Base-by-base conservation (phyloP, 2,888 invertebrate genomes). In the Gasteruption jaculator region DNA sequence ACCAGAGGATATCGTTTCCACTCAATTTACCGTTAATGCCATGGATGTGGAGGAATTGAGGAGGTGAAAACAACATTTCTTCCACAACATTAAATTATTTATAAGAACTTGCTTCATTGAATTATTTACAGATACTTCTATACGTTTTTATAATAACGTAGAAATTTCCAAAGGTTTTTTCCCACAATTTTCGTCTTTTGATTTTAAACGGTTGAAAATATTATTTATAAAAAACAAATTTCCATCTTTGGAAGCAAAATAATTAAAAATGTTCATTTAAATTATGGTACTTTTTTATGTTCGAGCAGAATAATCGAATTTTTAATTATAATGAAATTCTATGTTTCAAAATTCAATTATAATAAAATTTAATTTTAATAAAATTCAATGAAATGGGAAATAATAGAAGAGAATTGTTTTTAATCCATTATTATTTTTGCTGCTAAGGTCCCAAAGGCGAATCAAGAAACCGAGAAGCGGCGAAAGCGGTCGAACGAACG, bases 11-110 rank as follows among this genome's bases (percentile, higher is more conserved):
- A 78, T 74, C n/a, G 51, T 63, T 18, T 68, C 60, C 57, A 87
- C 86, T 44, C 88, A 89, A 60, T 91, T 88, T 63, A 87, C 86
- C 60, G 88, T 91, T 26, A 90, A 86, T 62, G 90, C 90, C 39
- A 89, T 91, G 81, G 89, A 91, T 61, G 87, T 83, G 1, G 87
- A 88, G 24, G 90, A 90, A 61, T 71, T 91, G 43, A 76, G 90
- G 1, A 85, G 85, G 69, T 88, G 7, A 4, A 36, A 25, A 14
- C n/a, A n/a, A 8, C 12, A 36, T 24, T 22, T 3, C n/a, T 22
- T 34, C 10, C 11, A 34, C 24, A 14, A 18, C 14, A 24, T 18
- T 24, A 21, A 16, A 22, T 37, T 10, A 21, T 29, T 21, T 29
- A 2, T 30, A 4, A n/a, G 19, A 31, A 18, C 4, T 12, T 19